These are phyloP conservation scores for Mola mola DNA, from an alignment of 2,113 vertebrate species.

Conservation along the genomic window DNA sequence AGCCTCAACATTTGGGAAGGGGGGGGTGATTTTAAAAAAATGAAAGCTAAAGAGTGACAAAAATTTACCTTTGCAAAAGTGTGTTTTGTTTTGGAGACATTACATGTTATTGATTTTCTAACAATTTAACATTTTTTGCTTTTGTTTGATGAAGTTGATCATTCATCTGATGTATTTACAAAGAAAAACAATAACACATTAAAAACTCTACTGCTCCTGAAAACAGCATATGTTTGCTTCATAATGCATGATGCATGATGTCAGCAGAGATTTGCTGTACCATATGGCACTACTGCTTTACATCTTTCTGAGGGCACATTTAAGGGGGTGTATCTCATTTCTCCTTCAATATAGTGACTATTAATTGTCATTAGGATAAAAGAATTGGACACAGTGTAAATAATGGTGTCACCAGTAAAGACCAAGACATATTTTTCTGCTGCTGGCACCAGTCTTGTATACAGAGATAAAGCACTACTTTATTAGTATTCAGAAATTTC, in stretches of 20 bases:
- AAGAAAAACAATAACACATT: slow-evolving; percentile 46
- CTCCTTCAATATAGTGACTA: slow-evolving; percentile 29
- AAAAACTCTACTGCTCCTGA: slow-evolving; percentile 45
- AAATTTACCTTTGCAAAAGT: slow-evolving; percentile 3
- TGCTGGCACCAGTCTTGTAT: slow-evolving; percentile 16
- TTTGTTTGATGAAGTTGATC: no score
- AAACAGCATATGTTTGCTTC: slow-evolving; percentile 76
- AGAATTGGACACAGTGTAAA: slow-evolving; percentile 25
- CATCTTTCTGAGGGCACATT: slow-evolving; percentile 47
- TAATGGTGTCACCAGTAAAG: slow-evolving; percentile 24
- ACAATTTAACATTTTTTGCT: slow-evolving; percentile 5
- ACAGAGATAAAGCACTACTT: slow-evolving; percentile 25
- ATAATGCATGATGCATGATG: slow-evolving; percentile 73
- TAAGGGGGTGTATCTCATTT: slow-evolving; percentile 36
- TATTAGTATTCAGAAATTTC: not conserved
- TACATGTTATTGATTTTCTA: no score
- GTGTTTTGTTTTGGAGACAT: slow-evolving; percentile 11
- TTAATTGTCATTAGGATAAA: slow-evolving; percentile 16
- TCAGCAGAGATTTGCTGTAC: slow-evolving; percentile 68
- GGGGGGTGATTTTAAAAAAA: slow-evolving; percentile 22
- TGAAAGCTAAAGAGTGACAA: not conserved
- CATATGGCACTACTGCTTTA: slow-evolving; percentile 69
- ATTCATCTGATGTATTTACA: slow-evolving; percentile 35
- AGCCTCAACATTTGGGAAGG: slow-evolving; percentile 15
- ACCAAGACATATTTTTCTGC: slow-evolving; percentile 13